Evolutionary conservation across 2,888 invertebrate genomes (phyloP), one percentile per base, ranked within the genome.

Genomic region (Nesidiocoris tenuis): DNA sequence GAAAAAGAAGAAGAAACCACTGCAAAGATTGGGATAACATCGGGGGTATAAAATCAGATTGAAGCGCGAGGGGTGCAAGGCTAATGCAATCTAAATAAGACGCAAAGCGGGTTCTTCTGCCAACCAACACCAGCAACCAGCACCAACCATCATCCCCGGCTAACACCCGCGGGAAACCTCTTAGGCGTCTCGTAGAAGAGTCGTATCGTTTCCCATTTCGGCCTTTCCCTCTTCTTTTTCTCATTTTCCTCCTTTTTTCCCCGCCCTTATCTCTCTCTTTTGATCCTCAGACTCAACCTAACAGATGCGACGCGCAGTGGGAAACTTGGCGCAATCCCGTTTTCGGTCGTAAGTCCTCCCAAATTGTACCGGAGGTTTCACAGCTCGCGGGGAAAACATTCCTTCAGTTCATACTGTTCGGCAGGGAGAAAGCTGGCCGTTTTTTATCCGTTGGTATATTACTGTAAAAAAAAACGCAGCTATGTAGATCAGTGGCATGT

Each of bases 71-170:
- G 66, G 66, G 66, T 66, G 66, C 54, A 39, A 66, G 55, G 66
- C 66, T 66, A 66, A 66, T 66, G 55, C 55, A 66, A 66, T 66
- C 55, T 66, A 55, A 66, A 66, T 66, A 55, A 66, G 66, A 25
- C 24, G 39, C 39, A 39, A 39, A 39, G 39, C 39, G 39, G 12
- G 39, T 39, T 39, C 39, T 39, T 39, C 39, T 39, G 39, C 39
- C 39, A 39, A 12, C 39, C 39, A 39, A 39, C 39, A 39, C 39
- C 39, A 39, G 39, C 39, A 3, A 39, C 3, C 39, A 7, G 39
- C 39, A 39, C 39, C 12, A 39, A 7, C 39, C n/a, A n/a, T n/a
- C n/a, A n/a, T 39, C 59, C 59, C 5, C 59, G 59, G n/a, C 59
- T 2, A 39, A 59, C 59, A 5, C 59, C n/a, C 59, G 59, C n/a